Conservation (phyloP, 1,140 invertebrate species). For the Brachystomella parvula region DNA sequence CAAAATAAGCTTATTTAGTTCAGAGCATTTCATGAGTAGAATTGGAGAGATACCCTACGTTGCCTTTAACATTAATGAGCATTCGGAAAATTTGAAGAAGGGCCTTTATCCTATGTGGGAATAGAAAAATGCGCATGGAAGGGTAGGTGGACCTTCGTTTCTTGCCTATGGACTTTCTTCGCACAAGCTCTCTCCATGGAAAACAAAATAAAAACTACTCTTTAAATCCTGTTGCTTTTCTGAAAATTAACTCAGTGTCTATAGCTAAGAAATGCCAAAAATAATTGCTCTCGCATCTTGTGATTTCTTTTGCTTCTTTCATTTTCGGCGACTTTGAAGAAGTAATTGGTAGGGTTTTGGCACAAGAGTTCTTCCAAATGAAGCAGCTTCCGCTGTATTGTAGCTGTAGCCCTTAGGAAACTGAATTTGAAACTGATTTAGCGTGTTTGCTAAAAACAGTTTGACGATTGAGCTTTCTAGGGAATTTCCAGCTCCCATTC, state of each 20-base stretch:
- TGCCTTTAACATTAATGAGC: background rate
- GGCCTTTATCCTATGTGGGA: background rate
- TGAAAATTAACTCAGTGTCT: too few species aligned
- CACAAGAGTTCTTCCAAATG: constrained; percentile 60
- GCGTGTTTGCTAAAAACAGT: constrained; percentile 54
- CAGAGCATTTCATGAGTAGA: background rate
- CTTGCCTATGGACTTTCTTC: too few species aligned
- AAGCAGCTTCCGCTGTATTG: constrained; percentile 41
- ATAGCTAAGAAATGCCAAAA: too few species aligned
- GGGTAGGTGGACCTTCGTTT: too few species aligned
- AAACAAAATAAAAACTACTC: too few species aligned
- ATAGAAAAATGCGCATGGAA: too few species aligned
- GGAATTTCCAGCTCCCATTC: constrained; percentile 78
- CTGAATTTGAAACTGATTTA: constrained; percentile 54
- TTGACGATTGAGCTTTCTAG: constrained; percentile 66
- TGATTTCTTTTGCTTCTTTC: background rate
- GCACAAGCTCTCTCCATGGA: too few species aligned
- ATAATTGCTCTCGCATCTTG: background rate
- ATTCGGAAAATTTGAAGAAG: background rate
- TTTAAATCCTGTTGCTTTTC: too few species aligned
- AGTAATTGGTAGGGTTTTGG: constrained; percentile 52
- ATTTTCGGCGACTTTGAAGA: constrained; percentile 41
- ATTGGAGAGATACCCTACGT: background rate
- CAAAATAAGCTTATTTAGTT: too few species aligned
- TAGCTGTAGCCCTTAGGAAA: constrained; percentile 42